These are phyloP conservation scores for Megastigmus dorsalis DNA, from an alignment of 2,888 invertebrate species.

Conservation along the genomic window DNA sequence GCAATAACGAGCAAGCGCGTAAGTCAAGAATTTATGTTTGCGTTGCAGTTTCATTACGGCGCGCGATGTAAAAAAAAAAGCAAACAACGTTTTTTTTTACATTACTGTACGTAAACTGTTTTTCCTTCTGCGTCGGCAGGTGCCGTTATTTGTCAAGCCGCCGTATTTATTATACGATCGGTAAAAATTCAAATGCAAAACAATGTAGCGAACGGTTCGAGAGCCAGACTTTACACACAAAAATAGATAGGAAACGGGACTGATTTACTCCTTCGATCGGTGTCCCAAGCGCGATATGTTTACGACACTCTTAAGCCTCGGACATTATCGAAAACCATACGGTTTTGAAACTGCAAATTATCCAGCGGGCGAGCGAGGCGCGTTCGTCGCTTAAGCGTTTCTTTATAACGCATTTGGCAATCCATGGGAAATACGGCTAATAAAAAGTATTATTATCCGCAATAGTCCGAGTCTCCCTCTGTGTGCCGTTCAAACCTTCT, in stretches of 20 bases:
- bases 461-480: background rate
- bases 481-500: background rate
- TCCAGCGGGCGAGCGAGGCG: background rate
- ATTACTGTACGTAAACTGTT: too few species aligned
- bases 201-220: too few species aligned
- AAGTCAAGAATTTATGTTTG: too few species aligned
- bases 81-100: too few species aligned
- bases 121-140: too few species aligned
- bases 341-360: slow-evolving; percentile 43
- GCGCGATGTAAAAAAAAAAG: too few species aligned
- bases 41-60: too few species aligned
- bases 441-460: slow-evolving; percentile 7
- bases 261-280: slow-evolving; percentile 44
- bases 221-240: too few species aligned
- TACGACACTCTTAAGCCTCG: slow-evolving; percentile 21
- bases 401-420: slow-evolving; percentile 25
- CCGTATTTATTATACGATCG: too few species aligned
- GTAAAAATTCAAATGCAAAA: too few species aligned
- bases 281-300: slow-evolving; percentile 38
- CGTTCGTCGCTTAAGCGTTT: background rate
- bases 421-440: background rate
- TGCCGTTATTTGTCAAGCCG: too few species aligned
- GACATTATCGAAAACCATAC: slow-evolving; percentile 34
- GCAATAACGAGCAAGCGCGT: too few species aligned
- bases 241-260: slow-evolving; percentile 22